Conservation (phyloP, 1,140 invertebrate genomes). For the Rhynchophorus ferrugineus region DNA sequence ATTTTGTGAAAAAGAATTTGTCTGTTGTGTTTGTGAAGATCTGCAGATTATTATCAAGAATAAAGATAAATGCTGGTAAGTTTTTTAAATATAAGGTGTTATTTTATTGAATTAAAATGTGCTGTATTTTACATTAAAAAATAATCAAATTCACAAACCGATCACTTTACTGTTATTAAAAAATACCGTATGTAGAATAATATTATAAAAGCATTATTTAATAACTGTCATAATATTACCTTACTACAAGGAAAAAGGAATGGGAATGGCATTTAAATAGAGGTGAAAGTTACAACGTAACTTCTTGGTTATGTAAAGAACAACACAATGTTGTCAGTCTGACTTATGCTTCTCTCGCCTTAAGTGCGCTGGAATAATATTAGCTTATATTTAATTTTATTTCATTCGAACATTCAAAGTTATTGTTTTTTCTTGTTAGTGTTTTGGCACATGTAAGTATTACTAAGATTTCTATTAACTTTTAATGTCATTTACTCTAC, state of each 20-base stretch:
- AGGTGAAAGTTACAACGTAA: constrained; percentile 31
- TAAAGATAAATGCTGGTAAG: constrained; percentile 30
- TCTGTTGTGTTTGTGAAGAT: constrained; percentile 31
- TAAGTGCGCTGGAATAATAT: background rate
- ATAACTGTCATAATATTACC: constrained; percentile 5
- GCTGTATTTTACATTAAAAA: background rate
- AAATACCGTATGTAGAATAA: too few relatives aligned
- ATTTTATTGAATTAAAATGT: constrained; percentile 6
- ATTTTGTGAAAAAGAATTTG: constrained; percentile 33
- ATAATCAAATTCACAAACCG: background rate
- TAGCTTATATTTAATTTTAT: background rate
- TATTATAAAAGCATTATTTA: constrained; percentile 10
- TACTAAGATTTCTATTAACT: too few relatives aligned
- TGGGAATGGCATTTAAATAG: constrained; percentile 25
- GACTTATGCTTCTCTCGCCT: background rate
- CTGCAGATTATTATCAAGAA: constrained; percentile 26
- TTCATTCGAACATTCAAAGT: too few relatives aligned
- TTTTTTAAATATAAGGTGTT: too few relatives aligned
- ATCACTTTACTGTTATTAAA: too few relatives aligned
- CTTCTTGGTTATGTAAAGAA: constrained; percentile 34
- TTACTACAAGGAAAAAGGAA: constrained; percentile 27
- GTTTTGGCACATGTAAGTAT: too few relatives aligned
- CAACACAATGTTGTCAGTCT: constrained; percentile 10
- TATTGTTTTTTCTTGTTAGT: too few relatives aligned
- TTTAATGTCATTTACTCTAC: too few relatives aligned